A percentile compares a stretch with the other conserved stretches of the same genome.
These are phyloP conservation scores for Eufriesea mexicana DNA, from an alignment of 1,140 invertebrate species.

Conservation along the genomic window DNA sequence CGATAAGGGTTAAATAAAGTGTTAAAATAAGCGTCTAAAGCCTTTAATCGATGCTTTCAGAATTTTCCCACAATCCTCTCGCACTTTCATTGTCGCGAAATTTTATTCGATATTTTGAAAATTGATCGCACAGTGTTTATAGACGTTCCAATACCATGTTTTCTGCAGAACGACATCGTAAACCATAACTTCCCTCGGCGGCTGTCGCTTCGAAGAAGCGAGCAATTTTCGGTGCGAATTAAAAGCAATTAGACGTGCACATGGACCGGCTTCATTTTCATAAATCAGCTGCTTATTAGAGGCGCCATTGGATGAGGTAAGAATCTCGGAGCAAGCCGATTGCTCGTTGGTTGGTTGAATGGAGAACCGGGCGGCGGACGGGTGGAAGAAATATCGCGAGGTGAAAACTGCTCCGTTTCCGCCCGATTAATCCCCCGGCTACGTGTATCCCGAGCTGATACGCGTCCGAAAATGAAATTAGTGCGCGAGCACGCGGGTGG, in stretches of 20 bases:
- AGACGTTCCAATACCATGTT: too few relatives aligned
- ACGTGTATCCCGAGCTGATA: conserved; percentile 12
- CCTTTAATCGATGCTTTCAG: too few relatives aligned
- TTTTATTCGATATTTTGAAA: too few relatives aligned
- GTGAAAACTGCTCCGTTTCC: conserved; percentile 38
- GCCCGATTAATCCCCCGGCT: conserved; percentile 19
- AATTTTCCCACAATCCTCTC: too few relatives aligned
- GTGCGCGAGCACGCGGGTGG: conserved; percentile 56
- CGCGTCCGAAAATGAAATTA: conserved; percentile 64
- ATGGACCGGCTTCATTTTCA: neutral
- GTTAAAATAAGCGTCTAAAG: too few relatives aligned
- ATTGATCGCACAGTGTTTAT: too few relatives aligned
- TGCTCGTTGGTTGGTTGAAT: neutral
- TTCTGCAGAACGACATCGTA: too few relatives aligned
- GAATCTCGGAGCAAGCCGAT: neutral
- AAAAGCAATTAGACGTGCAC: neutral
- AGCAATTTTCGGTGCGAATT: neutral
- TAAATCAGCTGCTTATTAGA: neutral
- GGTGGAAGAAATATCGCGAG: conserved; percentile 21
- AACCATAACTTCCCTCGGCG: too few relatives aligned
- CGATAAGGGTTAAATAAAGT: too few relatives aligned
- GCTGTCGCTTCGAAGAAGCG: too few relatives aligned
- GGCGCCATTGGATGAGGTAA: neutral
- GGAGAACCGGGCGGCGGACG: neutral
- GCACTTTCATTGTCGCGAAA: too few relatives aligned